A percentile compares a stretch with the other conserved stretches of the same genome.
These are phyloP conservation scores for Neodiprion virginianus DNA, from an alignment of 1,140 invertebrate species.

Conservation along the genomic window DNA sequence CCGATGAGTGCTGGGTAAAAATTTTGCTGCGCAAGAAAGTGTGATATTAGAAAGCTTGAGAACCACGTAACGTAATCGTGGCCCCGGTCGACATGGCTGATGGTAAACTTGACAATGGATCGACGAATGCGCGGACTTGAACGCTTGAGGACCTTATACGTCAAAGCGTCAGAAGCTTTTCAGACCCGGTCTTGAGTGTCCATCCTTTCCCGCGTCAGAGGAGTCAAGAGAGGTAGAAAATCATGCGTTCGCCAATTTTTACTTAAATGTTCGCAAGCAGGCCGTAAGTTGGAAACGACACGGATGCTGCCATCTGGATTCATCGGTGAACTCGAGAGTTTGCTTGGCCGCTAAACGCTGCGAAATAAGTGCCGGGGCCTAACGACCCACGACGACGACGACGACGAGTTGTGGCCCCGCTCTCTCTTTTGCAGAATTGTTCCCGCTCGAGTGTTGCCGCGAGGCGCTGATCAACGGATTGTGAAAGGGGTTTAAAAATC, in stretches of 20 bases:
- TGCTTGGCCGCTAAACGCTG: too few species aligned
- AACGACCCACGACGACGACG: not conserved
- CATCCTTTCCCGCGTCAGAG: too few species aligned
- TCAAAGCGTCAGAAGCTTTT: not conserved
- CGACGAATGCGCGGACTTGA: conserved; percentile 46
- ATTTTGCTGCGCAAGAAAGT: not conserved
- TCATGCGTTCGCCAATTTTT: too few species aligned
- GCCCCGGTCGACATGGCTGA: not conserved
- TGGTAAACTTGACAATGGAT: conserved; percentile 54
- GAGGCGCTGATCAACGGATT: too few species aligned
- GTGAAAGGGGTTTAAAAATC: too few species aligned
- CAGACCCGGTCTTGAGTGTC: too few species aligned
- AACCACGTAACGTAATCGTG: not conserved
- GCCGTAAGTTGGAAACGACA: too few species aligned
- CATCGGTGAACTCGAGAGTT: too few species aligned
- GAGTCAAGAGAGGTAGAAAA: too few species aligned
- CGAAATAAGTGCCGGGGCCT: not conserved
- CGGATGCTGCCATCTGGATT: too few species aligned
- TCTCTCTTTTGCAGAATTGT: not conserved
- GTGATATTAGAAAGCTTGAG: conserved; percentile 5
- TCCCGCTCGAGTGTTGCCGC: not conserved
- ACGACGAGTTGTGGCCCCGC: not conserved
- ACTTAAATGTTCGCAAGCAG: too few species aligned
- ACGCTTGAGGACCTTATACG: conserved; percentile 22
- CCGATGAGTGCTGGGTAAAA: not conserved